Conservation (phyloP, 2,797 vertebrate species). For the Acanthis flammea region DNA sequence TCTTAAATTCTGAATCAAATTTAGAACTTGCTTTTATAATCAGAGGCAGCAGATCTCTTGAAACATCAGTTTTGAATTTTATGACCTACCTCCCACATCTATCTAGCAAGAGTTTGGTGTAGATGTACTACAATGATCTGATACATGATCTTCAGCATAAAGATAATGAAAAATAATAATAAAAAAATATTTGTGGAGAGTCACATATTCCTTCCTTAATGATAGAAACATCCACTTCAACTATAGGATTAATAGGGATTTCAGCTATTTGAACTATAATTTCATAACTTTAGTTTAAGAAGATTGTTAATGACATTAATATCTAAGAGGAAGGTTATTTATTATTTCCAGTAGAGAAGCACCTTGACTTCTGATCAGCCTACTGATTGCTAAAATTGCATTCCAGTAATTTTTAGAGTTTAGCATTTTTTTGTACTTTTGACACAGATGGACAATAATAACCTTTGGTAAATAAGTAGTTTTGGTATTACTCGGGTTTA, state of each 20-base stretch:
- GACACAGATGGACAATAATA: background rate
- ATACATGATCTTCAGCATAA: background rate
- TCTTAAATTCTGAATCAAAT: background rate
- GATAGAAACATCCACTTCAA: background rate
- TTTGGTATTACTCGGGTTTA: background rate
- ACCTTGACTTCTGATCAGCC: background rate
- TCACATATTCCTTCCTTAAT: background rate
- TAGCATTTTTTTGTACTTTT: background rate
- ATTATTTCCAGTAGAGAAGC: background rate
- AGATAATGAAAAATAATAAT: background rate
- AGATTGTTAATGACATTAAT: background rate
- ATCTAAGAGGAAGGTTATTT: background rate
- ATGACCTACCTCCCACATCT: background rate
- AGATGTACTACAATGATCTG: background rate
- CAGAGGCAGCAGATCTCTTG: background rate
- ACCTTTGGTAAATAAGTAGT: background rate
- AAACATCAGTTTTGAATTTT: background rate
- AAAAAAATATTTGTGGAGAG: background rate
- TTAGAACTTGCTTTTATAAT: background rate
- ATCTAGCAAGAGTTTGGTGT: background rate
- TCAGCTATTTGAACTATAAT: background rate
- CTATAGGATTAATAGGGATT: background rate
- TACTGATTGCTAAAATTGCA: background rate
- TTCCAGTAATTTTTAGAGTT: background rate
- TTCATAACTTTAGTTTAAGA: background rate